Evolutionary conservation across 2,888 invertebrate species (phyloP).

Genomic region (Phalera bucephala): DNA sequence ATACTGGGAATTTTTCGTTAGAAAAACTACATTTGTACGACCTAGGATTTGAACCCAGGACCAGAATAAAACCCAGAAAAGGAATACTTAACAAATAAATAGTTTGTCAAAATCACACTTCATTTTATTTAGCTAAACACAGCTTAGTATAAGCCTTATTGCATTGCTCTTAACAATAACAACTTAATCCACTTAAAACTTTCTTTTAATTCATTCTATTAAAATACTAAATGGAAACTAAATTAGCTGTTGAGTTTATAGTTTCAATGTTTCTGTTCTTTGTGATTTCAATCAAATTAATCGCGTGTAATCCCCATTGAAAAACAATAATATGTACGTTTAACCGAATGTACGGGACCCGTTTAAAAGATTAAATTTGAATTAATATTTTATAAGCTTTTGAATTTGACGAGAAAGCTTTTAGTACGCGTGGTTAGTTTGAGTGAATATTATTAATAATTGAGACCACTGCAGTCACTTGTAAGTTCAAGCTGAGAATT

Average conservation of each 20-base stretch:
- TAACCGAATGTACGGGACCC: slow-evolving; percentile 1
- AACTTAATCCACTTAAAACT: too few species aligned
- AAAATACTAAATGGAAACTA: neutral
- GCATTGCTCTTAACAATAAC: too few species aligned
- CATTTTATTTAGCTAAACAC: too few species aligned
- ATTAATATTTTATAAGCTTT: slow-evolving; percentile 10
- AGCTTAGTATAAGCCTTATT: too few species aligned
- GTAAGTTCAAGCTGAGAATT: neutral
- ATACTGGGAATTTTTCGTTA: too few species aligned
- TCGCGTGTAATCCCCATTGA: neutral
- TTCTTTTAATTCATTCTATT: too few species aligned
- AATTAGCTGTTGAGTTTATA: neutral
- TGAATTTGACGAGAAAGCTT: slow-evolving; percentile 15
- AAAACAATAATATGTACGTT: slow-evolving; percentile 1
- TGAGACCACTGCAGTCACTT: neutral
- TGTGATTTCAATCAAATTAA: slow-evolving; percentile 1
- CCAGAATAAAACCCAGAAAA: too few species aligned
- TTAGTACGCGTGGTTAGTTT: slow-evolving; percentile 4
- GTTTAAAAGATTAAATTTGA: slow-evolving; percentile 11
- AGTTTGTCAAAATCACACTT: too few species aligned
- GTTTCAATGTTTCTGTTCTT: neutral
- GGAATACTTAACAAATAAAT: too few species aligned
- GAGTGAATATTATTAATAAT: slow-evolving; percentile 2
- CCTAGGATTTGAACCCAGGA: too few species aligned
- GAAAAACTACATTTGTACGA: too few species aligned